Percentiles rank a stretch among this genome's conserved stretches.
Conservation (phyloP, 1,140 invertebrate species). For the Bicyclus anynana region DNA sequence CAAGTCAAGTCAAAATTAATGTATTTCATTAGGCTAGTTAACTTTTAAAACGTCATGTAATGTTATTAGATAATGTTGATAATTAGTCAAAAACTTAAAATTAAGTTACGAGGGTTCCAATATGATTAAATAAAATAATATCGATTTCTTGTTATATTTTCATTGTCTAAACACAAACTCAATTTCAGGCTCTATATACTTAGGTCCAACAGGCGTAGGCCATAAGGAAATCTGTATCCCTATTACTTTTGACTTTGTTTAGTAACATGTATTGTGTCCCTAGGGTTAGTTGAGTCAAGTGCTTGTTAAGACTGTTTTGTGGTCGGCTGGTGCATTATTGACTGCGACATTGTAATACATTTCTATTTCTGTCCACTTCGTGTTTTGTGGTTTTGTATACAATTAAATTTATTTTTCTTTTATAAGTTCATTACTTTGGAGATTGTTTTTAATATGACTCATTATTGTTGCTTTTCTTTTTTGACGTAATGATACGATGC, state of each 20-base stretch:
- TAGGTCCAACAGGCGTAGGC: neutral
- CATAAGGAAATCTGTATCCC: neutral
- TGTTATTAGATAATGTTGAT: too few species aligned
- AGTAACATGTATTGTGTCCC: neutral
- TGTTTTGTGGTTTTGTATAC: constrained; percentile 45
- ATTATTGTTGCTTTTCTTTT: constrained; percentile 6
- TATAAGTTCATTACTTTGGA: constrained; percentile 28
- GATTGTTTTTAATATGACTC: constrained; percentile 13
- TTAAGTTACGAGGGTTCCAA: too few species aligned
- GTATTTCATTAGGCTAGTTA: too few species aligned
- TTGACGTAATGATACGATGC: constrained; percentile 2
- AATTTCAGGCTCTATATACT: neutral
- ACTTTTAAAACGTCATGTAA: too few species aligned
- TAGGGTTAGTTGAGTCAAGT: neutral
- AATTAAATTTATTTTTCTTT: constrained; percentile 50
- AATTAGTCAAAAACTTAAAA: too few species aligned
- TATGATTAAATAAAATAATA: too few species aligned
- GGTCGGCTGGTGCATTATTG: constrained; percentile 43
- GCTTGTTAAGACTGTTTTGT: constrained; percentile 24
- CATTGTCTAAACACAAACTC: neutral
- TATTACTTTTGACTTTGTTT: neutral
- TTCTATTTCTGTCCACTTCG: constrained; percentile 51
- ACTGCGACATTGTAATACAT: constrained; percentile 53
- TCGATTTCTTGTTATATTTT: too few species aligned
- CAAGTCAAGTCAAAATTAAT: too few species aligned